These are phyloP conservation scores for Circaetus cinerascens DNA, from an alignment of 2,113 vertebrate genomes.

Conservation along the genomic window DNA sequence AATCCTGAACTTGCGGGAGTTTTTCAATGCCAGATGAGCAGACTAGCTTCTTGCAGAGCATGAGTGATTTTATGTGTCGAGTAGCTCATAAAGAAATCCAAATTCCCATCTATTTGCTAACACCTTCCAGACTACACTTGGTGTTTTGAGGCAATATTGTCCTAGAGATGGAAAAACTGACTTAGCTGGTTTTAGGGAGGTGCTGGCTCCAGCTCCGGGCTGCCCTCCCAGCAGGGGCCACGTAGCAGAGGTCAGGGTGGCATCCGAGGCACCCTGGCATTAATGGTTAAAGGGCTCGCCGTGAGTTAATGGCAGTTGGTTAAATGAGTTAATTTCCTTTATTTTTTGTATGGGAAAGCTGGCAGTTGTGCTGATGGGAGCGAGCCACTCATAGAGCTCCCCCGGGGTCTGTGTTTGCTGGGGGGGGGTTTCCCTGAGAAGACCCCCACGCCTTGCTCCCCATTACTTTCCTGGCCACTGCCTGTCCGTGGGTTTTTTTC, in stretches of 20 bases:
- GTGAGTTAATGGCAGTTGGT: accelerated
- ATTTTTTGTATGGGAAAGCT: not conserved
- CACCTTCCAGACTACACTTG: not conserved
- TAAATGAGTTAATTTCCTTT: not conserved
- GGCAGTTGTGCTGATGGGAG: accelerated
- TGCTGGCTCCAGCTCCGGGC: not conserved
- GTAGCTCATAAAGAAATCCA: slow-evolving; percentile 13
- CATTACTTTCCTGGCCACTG: not conserved
- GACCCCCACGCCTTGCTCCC: accelerated
- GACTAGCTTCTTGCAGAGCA: not conserved
- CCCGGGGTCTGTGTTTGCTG: not conserved
- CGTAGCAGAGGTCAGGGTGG: not conserved
- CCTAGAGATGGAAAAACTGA: not conserved
- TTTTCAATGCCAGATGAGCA: not conserved
- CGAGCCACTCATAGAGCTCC: accelerated
- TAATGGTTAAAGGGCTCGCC: not conserved
- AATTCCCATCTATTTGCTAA: not conserved
- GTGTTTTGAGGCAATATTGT: not conserved
- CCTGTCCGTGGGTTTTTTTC: not conserved
- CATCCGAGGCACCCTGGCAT: not conserved
- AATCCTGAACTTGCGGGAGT: not conserved
- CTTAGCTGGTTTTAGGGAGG: not conserved
- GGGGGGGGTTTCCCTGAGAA: not conserved
- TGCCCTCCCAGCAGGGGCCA: accelerated
- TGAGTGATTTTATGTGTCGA: not conserved